Conservation (phyloP, 1,140 invertebrate species). For the Macrosteles quadrilineatus region DNA sequence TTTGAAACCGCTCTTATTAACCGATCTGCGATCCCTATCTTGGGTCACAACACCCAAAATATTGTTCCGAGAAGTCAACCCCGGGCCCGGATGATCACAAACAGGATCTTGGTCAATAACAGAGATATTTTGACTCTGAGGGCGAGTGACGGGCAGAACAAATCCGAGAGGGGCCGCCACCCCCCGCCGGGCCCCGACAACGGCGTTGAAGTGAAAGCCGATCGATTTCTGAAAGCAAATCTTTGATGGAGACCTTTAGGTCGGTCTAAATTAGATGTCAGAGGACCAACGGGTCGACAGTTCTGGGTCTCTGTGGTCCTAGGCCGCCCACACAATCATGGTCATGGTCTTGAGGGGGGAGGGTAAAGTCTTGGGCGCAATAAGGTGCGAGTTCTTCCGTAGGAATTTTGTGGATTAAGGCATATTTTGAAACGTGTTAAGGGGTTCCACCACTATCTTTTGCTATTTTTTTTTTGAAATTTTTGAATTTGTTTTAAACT, state of each 20-base stretch:
- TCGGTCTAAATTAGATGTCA: constrained; percentile 21
- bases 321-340: too few species aligned
- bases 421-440: too few species aligned
- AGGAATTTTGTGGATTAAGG: too few species aligned
- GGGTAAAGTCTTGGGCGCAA: too few species aligned
- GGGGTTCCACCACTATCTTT: too few species aligned
- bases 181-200: not conserved
- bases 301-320: too few species aligned
- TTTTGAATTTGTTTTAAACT: too few species aligned
- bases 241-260: constrained; percentile 2
- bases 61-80: constrained; percentile 24
- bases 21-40: too few species aligned
- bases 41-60: not conserved
- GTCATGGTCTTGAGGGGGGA: too few species aligned
- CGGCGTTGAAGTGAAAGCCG: constrained; percentile 18
- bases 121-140: constrained; percentile 20
- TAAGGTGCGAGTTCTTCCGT: too few species aligned
- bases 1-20: too few species aligned
- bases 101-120: not conserved
- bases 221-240: constrained; percentile 12
- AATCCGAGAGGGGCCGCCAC: constrained; percentile 14
- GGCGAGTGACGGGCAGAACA: constrained; percentile 4
- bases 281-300: not conserved
- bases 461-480: too few species aligned
- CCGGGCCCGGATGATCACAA: not conserved